Base-by-base conservation (phyloP, 2,113 vertebrate species). In the Pimephales promelas region DNA sequence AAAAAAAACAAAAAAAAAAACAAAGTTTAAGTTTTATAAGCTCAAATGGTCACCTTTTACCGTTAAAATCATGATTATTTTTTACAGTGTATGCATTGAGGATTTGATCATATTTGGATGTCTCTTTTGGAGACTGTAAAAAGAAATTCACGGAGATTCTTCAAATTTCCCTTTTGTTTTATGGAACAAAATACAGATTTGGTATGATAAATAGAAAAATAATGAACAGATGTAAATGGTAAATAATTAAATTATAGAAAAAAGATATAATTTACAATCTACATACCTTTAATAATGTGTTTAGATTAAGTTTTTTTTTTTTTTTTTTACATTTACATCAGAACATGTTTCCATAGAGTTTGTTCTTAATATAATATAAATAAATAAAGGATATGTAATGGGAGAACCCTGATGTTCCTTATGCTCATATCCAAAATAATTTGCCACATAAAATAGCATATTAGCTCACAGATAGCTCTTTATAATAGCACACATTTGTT, bases 351-450 rank as follows among this genome's bases (percentile, higher is more conserved):
- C 28, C 14, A 20, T 28, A 20, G 49, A 71, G 49, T 61, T 81
- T 72, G 52, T 78, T 73, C 43, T 84, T 74, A 84, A 84, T 79
- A 45, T 1, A 84, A 74, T 56, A 54, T 20, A 82, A 82, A 81
- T 40, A 73, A 57, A 81, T 81, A 82, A 77, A 62, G 68, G 54
- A 82, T 66, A 80, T 31, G 40, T 18, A 82, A 73, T 78, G 66
- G 68, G 22, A 72, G 52, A 74, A 79, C 84, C 78, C 81, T 72
- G 0, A 59, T 88, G 92, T 87, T 88, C 83, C 88, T 92, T 91
- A 90, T 88, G 90, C 89, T 89, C 88, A 85, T 72, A 85, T 73
- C 59, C 88, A 86, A 86, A 87, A 87, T 91, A 92, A 92, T 87
- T 61, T 86, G 66, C 54, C 86, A 76, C 79, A 87, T 90, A 83